Evolutionary conservation across 2,797 vertebrate genomes (phyloP).

Genomic region (Acropternis orthonyx): DNA sequence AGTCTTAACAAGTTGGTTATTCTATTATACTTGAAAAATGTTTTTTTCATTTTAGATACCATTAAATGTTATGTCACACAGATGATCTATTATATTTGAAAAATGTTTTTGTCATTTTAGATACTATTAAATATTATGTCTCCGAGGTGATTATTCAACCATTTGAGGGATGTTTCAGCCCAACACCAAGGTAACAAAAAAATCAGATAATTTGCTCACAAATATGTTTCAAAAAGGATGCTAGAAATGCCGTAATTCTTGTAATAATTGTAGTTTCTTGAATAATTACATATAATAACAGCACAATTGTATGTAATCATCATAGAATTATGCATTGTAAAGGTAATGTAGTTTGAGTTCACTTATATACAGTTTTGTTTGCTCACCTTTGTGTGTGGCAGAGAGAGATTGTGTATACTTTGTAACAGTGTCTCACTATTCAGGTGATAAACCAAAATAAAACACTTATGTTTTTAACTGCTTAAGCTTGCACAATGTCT

Average conservation of each 20-base stretch:
- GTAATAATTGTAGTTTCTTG: background rate
- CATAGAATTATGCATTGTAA: background rate
- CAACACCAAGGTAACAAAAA: conserved; percentile 72
- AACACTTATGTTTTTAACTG: background rate
- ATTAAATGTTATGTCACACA: conserved; percentile 54
- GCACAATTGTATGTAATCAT: background rate
- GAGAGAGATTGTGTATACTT: background rate
- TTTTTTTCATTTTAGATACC: conserved; percentile 67
- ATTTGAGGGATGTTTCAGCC: conserved; percentile 56
- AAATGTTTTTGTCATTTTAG: conserved; percentile 64
- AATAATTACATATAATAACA: background rate
- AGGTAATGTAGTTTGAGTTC: background rate
- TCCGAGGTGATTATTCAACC: conserved; percentile 74
- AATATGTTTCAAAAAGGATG: background rate
- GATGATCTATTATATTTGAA: background rate
- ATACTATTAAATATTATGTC: conserved; percentile 74
- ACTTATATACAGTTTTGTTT: background rate
- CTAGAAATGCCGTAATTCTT: background rate
- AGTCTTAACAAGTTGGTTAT: background rate
- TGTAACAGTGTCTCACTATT: background rate
- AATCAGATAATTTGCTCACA: background rate
- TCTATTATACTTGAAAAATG: background rate
- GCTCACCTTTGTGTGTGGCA: background rate
- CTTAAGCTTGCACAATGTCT: background rate
- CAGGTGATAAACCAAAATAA: background rate